Evolutionary conservation across 2,113 vertebrate species (phyloP), one percentile per base, ranked within the genome.

Genomic region (Gymnorhina tibicen): DNA sequence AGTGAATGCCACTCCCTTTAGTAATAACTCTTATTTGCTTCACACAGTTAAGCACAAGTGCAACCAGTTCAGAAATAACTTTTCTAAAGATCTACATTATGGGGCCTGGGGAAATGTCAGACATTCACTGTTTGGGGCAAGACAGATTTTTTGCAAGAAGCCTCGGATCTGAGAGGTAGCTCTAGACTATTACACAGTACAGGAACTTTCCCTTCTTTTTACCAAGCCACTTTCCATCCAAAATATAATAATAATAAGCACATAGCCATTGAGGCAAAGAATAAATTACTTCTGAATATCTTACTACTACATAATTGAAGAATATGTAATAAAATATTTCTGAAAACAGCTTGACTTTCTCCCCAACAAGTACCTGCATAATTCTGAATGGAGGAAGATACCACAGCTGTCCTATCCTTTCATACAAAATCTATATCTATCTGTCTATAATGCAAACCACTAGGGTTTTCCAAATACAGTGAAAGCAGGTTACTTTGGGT

Each of bases 71-170:
- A 64, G 63, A 76, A 30, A 46, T 11, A 27, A 32, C n/a, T 82
- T 85, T 78, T 39, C 10, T 30, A 7, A 72, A 83, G 47, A 47
- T 27, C 33, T 60, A 6, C 14, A 22, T 33, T 9, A 16, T 3
- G 0, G 9, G 6, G 22, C 19, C 17, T 3, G 7, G 3, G 8
- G 6, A 12, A 9, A 23, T 77, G 10, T 63, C 41, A 32, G n/a
- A n/a, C 14, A 41, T 47, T 86, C 22, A 26, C 27, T 33, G 24
- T n/a, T 64, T 52, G 24, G 13, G 27, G 10, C 8, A 73, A 46
- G 10, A 46, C 2, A 49, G 3, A n/a, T 41, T 30, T 19, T 49
- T 19, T 26, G 22, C 19, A 67, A 74, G 60, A 47, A 81, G 28
- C 2, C 46, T 33, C 10, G 13, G 6, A 47, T 60, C 5, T 27